Conservation (phyloP, 2,113 vertebrate species). For the Osmerus eperlanus region DNA sequence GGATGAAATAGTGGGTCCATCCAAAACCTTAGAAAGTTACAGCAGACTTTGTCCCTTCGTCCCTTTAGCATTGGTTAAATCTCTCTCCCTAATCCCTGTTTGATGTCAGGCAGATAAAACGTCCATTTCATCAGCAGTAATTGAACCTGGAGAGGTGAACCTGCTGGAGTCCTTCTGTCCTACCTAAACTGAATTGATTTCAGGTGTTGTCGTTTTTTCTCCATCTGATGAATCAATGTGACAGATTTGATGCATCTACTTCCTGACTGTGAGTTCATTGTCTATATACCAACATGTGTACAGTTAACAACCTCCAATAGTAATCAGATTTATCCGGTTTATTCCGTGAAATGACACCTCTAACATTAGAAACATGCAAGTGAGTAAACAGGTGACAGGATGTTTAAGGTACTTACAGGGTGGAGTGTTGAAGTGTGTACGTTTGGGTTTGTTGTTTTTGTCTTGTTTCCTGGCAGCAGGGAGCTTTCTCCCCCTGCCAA, state of each 20-base stretch:
- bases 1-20: conserved; percentile 6
- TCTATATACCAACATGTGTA: neutral
- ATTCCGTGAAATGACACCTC: neutral
- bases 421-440: conserved; percentile 54
- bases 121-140: conserved; percentile 73
- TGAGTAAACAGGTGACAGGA: neutral
- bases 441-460: conserved; percentile 54
- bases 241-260: conserved; percentile 33
- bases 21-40: conserved; percentile 25
- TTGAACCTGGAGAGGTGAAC: conserved; percentile 62
- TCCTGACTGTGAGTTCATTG: neutral
- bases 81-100: conserved; percentile 66
- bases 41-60: conserved; percentile 23
- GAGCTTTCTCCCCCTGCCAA: conserved; percentile 49
- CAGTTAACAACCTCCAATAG: no score
- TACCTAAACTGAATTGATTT: conserved; percentile 59
- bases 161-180: conserved; percentile 37
- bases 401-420: neutral
- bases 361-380: neutral
- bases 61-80: conserved; percentile 37
- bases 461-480: conserved; percentile 52
- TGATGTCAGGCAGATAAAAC: conserved; percentile 69
- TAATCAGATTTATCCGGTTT: neutral
- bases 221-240: neutral
- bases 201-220: conserved; percentile 26